Evolutionary conservation across 2,113 vertebrate genomes (phyloP).

Genomic region (Ceuthmochares aereus): DNA sequence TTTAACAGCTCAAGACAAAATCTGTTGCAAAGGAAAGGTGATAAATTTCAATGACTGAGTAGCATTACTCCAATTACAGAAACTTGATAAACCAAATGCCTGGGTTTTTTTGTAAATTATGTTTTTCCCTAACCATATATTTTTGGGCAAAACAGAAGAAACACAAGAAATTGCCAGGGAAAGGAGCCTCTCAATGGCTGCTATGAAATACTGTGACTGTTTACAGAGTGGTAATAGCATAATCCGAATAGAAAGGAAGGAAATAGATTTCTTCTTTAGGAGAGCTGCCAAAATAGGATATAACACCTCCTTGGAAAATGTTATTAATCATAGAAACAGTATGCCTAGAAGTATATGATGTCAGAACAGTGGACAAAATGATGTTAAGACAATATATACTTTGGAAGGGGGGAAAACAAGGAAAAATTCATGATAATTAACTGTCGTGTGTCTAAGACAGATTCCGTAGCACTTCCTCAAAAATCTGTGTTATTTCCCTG

Average conservation of each 20-base stretch:
- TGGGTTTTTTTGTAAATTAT: background rate
- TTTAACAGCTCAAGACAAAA: background rate
- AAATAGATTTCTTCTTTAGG: slow-evolving; percentile 2
- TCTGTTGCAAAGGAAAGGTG: background rate
- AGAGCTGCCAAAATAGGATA: background rate
- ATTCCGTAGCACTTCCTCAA: background rate
- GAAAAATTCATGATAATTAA: background rate
- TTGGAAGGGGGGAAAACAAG: rapidly evolving
- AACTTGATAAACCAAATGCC: background rate
- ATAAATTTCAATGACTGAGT: background rate
- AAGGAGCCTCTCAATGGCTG: background rate
- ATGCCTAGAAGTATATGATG: background rate
- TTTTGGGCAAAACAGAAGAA: background rate
- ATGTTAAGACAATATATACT: background rate
- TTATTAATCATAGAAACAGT: background rate
- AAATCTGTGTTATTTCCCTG: background rate
- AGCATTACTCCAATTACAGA: background rate
- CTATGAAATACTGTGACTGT: background rate
- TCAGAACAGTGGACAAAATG: background rate
- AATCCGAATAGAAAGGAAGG: background rate
- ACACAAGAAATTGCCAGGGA: background rate
- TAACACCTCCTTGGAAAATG: background rate
- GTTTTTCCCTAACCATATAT: background rate
- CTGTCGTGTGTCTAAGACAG: background rate
- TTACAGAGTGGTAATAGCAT: background rate